phyloP scores from a whole-genome alignment of 2,113 vertebrate genomes.

The Vireo altiloquus region DNA sequence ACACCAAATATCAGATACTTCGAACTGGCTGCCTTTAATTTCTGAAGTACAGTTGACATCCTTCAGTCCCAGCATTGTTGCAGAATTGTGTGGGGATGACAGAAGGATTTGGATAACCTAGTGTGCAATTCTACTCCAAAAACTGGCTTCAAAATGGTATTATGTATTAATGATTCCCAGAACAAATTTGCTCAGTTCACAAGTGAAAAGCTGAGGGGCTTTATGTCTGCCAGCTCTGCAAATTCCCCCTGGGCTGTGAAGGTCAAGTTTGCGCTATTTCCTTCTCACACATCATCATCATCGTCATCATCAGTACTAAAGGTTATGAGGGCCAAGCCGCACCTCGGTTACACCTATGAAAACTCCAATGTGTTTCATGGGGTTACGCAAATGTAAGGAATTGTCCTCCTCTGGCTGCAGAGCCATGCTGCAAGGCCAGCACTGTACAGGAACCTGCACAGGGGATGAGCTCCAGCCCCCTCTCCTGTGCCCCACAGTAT shows the following conservation, averaged over 20 bases:
- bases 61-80: background rate
- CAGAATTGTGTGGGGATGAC: slow-evolving; percentile 16
- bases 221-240: slow-evolving; percentile 34
- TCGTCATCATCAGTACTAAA: slow-evolving; percentile 22
- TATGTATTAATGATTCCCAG: slow-evolving; percentile 54
- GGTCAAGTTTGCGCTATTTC: slow-evolving; percentile 48
- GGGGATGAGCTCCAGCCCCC: background rate
- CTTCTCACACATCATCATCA: slow-evolving; percentile 63
- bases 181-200: slow-evolving; percentile 40
- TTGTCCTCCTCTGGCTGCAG: background rate
- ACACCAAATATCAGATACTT: slow-evolving; percentile 18
- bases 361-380: background rate
- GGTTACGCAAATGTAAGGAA: background rate
- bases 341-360: background rate
- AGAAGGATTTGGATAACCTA: slow-evolving; percentile 14
- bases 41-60: slow-evolving; percentile 26
- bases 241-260: background rate
- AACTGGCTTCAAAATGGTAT: slow-evolving; percentile 43
- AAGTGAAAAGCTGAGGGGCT: slow-evolving; percentile 26
- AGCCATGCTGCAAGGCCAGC: background rate
- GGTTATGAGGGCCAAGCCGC: background rate
- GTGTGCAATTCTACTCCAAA: background rate
- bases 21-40: slow-evolving; percentile 7
- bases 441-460: fast-evolving
- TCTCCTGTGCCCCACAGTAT: background rate